These are phyloP conservation scores for Centropus unirufus DNA, from an alignment of 2,113 vertebrate species.

Conservation along the genomic window DNA sequence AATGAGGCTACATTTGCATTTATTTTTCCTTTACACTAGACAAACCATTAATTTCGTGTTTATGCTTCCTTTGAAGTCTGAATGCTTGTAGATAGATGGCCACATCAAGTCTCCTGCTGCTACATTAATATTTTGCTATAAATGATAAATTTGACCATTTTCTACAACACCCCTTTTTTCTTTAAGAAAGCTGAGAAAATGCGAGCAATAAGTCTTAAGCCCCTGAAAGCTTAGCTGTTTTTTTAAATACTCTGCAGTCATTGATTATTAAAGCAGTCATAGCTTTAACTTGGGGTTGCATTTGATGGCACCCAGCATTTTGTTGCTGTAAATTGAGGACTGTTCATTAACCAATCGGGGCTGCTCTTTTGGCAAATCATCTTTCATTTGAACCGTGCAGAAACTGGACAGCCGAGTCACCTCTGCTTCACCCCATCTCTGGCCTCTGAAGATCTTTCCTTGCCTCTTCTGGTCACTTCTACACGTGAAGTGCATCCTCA, in stretches of 20 bases:
- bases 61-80: slow-evolving; percentile 84
- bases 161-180: slow-evolving; percentile 83
- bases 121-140: slow-evolving; percentile 87
- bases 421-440: background rate
- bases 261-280: slow-evolving; percentile 79
- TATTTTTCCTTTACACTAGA: slow-evolving; percentile 86
- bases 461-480: background rate
- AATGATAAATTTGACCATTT: slow-evolving; percentile 87
- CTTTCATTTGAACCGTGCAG: background rate
- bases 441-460: background rate
- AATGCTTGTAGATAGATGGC: slow-evolving; percentile 85
- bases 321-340: slow-evolving; percentile 60
- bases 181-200: slow-evolving; percentile 84
- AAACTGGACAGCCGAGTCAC: background rate
- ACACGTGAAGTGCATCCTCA: background rate
- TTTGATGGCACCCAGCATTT: slow-evolving; percentile 71
- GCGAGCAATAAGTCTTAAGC: slow-evolving; percentile 81
- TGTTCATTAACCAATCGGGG: slow-evolving; percentile 56
- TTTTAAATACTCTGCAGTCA: slow-evolving; percentile 77
- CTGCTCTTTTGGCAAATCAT: background rate
- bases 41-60: slow-evolving; percentile 87
- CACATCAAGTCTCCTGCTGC: slow-evolving; percentile 85
- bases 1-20: slow-evolving; percentile 86
- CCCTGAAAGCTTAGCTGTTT: slow-evolving; percentile 76
- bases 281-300: slow-evolving; percentile 73